phyloP scores from a whole-genome alignment of 53 echinoderm and acorn worm species.

The Astropecten irregularis region DNA sequence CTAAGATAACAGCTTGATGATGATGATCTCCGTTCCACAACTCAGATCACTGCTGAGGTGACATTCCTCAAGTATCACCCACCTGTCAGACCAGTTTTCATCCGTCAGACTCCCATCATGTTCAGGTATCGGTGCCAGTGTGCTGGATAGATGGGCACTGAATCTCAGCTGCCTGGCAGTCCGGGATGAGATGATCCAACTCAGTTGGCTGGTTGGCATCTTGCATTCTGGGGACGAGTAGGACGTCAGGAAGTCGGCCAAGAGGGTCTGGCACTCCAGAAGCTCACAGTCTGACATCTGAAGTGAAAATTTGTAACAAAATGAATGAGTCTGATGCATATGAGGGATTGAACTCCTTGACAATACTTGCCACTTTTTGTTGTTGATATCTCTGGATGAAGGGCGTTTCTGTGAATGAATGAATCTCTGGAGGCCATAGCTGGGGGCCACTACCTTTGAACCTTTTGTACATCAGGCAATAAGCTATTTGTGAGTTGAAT shows the following conservation, averaged over 20 bases:
- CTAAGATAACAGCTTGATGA: too few species aligned
- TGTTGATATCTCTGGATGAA: too few species aligned
- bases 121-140: constrained; percentile 85
- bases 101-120: constrained; percentile 48
- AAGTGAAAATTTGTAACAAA: neutral
- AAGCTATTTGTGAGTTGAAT: too few species aligned
- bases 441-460: too few species aligned
- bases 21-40: too few species aligned
- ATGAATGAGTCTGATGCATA: neutral
- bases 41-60: too few species aligned
- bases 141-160: constrained; percentile 75
- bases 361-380: too few species aligned
- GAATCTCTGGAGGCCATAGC: too few species aligned
- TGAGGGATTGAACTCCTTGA: too few species aligned
- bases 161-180: constrained; percentile 84
- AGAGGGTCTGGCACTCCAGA: constrained; percentile 70
- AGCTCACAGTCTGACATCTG: constrained; percentile 87
- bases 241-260: constrained; percentile 73
- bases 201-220: constrained; percentile 76
- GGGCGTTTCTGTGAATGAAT: too few species aligned
- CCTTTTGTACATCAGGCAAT: too few species aligned
- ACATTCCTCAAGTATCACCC: too few species aligned
- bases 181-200: constrained; percentile 81
- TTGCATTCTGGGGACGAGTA: constrained; percentile 84
- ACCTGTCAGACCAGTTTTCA: constrained; percentile 41